Base-by-base conservation (phyloP, 2,888 invertebrate genomes). In the Phortica magna region DNA sequence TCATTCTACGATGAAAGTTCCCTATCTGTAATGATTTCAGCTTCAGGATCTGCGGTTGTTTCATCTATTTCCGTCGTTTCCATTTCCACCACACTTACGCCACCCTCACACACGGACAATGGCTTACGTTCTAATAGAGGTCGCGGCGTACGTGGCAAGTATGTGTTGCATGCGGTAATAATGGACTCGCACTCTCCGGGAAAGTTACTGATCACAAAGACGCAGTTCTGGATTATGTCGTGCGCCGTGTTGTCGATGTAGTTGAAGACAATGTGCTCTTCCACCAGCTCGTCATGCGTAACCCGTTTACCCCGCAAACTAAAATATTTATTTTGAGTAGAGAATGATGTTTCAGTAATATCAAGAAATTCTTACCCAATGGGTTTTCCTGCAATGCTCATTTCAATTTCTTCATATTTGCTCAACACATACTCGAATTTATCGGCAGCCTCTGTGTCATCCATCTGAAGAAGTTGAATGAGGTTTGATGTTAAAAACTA, bases 201-300 rank as follows among this genome's bases (percentile, higher is more conserved):
- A 42, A 74, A 77, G 74, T 78, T 79, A 78, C 82, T 80, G 22
- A 89, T 76, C 75, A 85, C 84, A 81, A 89, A 90, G 64, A 87
- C 89, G 81, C 89, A 89, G 77, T 83, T 87, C 80, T 89, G 90
- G 64, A 90, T 88, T 73, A 90, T 84, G 76, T 90, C 89, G 76
- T 85, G 81, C 17, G 82, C 82, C 5, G 90, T 90, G 77, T 90
- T 87, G 79, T 89, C 89, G 80, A 89, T 85, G 73, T 89, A 88
- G 75, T 89, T 89, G 77, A 89, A 89, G 76, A 83, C 88, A 67
- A 89, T 83, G 71, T 89, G 87, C 78, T 87, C 79, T 77, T 90
- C 89, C 80, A 84, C 84, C 31, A 77, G 70, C 74, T 83, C 80
- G 53, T 84, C 89, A 77, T 83, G 82, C 74, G 83, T 83, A 71